Percentiles rank a stretch among this genome's conserved stretches.
Evolutionary conservation across 2,888 invertebrate genomes (phyloP).

Genomic region (Campopleginae sp.): DNA sequence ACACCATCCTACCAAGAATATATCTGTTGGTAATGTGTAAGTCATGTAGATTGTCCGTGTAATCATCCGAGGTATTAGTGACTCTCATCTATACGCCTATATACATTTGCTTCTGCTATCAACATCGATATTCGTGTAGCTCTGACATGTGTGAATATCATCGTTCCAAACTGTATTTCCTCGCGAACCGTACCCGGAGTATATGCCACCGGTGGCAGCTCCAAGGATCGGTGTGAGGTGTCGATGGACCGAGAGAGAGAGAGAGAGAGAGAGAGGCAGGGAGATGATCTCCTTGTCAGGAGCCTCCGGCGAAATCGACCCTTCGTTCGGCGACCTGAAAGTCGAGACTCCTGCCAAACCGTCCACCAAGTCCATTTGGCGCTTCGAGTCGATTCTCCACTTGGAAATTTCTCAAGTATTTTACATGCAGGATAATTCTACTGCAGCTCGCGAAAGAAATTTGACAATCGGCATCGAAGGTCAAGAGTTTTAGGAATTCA

Average conservation of each 20-base stretch:
- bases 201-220: slow-evolving; percentile 14
- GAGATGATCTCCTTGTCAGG: slow-evolving; percentile 28
- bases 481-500: not conserved
- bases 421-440: not conserved
- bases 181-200: not conserved
- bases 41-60: slow-evolving; percentile 9
- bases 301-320: slow-evolving; percentile 60
- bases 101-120: not conserved
- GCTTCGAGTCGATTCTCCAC: not conserved
- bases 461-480: too few species aligned
- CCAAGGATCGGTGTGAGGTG: slow-evolving; percentile 24
- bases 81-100: not conserved
- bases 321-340: slow-evolving; percentile 55
- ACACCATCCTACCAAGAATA: not conserved
- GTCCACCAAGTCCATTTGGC: not conserved
- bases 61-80: slow-evolving; percentile 12
- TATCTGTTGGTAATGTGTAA: slow-evolving; percentile 12
- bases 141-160: slow-evolving; percentile 13
- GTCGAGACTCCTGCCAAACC: slow-evolving; percentile 39
- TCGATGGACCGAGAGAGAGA: not conserved
- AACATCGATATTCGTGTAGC: slow-evolving; percentile 13
- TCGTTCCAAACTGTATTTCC: slow-evolving; percentile 25
- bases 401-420: not conserved
- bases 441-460: too few species aligned
- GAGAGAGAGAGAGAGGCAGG: not conserved